Percentiles rank a stretch among this genome's conserved stretches.
Conservation (phyloP, 2,888 invertebrate genomes). For the Caenorhabditis sp. region DNA sequence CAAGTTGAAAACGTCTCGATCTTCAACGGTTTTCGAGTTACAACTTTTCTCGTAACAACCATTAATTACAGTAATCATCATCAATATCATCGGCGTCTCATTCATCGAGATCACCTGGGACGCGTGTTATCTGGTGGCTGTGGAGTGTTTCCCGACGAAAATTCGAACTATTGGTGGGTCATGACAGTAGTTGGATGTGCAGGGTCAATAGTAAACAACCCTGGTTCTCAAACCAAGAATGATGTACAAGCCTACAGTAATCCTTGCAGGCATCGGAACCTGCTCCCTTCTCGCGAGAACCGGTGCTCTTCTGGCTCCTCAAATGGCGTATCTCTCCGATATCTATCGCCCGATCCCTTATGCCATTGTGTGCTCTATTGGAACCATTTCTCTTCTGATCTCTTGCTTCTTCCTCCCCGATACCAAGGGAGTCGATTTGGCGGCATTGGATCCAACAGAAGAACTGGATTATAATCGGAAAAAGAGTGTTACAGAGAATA, state of each 20-base stretch:
- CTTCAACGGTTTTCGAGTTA: not conserved
- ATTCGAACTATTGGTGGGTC: conserved; percentile 66
- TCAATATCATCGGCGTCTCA: conserved; percentile 78
- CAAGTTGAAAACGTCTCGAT: not conserved
- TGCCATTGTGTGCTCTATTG: conserved; percentile 68
- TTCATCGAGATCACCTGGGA: conserved; percentile 83
- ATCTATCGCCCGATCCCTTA: conserved; percentile 68
- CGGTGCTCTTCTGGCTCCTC: conserved; percentile 79
- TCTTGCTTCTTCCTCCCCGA: conserved; percentile 70
- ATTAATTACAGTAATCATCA: conserved; percentile 71
- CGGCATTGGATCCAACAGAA: conserved; percentile 44
- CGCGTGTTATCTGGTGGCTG: conserved; percentile 80
- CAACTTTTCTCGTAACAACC: not conserved
- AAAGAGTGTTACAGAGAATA: conserved; percentile 51
- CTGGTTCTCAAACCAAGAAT: no score
- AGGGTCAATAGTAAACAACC: no score
- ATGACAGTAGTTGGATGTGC: not conserved
- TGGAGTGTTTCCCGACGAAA: conserved; percentile 77
- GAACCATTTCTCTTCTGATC: conserved; percentile 66
- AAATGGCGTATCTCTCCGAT: conserved; percentile 74
- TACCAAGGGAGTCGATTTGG: conserved; percentile 72
- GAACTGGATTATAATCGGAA: conserved; percentile 46
- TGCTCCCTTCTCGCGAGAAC: conserved; percentile 79
- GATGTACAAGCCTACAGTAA: no score
- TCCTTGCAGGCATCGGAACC: conserved; percentile 72